Base-by-base conservation (phyloP, 2,797 vertebrate genomes). In the Micromesistius poutassou region DNA sequence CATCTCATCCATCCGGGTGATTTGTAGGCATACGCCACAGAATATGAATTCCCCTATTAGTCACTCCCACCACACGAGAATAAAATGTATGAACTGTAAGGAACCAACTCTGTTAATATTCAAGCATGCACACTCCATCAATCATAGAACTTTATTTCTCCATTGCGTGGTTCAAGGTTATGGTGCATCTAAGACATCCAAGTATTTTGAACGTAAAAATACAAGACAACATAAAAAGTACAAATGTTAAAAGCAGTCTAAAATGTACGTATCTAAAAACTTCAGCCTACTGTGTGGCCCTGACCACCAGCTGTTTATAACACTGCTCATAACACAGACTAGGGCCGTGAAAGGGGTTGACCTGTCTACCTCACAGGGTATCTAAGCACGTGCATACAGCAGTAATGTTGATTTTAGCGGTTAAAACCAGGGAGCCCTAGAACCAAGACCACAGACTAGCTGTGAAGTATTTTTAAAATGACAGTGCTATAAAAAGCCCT, bases 401-500 rank as follows among this genome's bases (percentile, higher is more conserved):
- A 16, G 40, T 42, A 42, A 16, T 16, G 40, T 42, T 16, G 46
- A 19, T 87, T 92, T 90, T 87, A 87, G 83, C 79, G 79, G 87
- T 76, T 87, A 83, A 91, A 87, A 83, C 77, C 79, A 88, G 19
- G 77, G 79, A 87, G 80, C 89, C 80, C 83, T 78, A 75, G 80
- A 87, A 87, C 78, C 75, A 80, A 84, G 85, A 83, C 87, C 87
- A 85, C 87, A 86, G 84, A 84, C 88, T 88, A 82, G 0, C 40
- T 42, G 40, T 42, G 40, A 12, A 42, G 13, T 42, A 14, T 16
- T 42, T 42, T 42, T 42, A 16, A 42, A 42, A 42, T 42, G 40
- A 42, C 40, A 42, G 40, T 13, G 2, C 46, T 55, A 55, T 55
- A 55, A 55, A 55, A 19, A 55, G 40, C 40, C 14, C 40, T 16